Percentiles rank a stretch among this genome's conserved stretches.
Conservation (phyloP, 1,140 invertebrate species). For the Diorhabda carinulata region DNA sequence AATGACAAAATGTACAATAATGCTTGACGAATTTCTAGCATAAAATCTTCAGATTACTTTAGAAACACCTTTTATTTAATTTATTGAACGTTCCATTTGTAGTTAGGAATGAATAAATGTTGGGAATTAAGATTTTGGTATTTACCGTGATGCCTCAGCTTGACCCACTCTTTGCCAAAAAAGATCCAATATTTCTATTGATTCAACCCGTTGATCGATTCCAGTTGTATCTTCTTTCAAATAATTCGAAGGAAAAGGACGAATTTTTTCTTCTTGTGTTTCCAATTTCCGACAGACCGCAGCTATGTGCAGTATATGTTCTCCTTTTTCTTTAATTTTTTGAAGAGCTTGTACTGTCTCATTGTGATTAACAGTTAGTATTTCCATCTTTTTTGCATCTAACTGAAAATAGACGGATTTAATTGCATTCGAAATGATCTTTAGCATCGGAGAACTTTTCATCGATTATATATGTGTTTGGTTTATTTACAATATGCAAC, state of each 20-base stretch:
- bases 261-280: slow-evolving; percentile 54
- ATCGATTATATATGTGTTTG: no score
- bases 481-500: no score
- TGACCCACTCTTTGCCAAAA: slow-evolving; percentile 40
- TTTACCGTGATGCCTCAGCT: slow-evolving; percentile 30
- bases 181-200: slow-evolving; percentile 23
- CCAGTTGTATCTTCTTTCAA: slow-evolving; percentile 19
- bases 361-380: slow-evolving; percentile 30
- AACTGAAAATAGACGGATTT: not conserved
- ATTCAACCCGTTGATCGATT: slow-evolving; percentile 14
- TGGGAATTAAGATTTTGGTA: not conserved
- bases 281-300: slow-evolving; percentile 57
- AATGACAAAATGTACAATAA: no score
- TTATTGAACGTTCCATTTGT: no score
- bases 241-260: slow-evolving; percentile 26
- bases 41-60: no score
- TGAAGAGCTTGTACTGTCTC: slow-evolving; percentile 32
- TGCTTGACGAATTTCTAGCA: no score
- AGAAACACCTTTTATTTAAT: no score
- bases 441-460: not conserved
- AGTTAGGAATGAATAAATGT: no score
- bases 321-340: slow-evolving; percentile 47
- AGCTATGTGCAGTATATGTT: slow-evolving; percentile 52
- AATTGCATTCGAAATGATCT: not conserved
- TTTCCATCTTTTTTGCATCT: slow-evolving; percentile 29